phyloP scores from a whole-genome alignment of 2,113 vertebrate species.

The Forbesichthys agassizii region DNA sequence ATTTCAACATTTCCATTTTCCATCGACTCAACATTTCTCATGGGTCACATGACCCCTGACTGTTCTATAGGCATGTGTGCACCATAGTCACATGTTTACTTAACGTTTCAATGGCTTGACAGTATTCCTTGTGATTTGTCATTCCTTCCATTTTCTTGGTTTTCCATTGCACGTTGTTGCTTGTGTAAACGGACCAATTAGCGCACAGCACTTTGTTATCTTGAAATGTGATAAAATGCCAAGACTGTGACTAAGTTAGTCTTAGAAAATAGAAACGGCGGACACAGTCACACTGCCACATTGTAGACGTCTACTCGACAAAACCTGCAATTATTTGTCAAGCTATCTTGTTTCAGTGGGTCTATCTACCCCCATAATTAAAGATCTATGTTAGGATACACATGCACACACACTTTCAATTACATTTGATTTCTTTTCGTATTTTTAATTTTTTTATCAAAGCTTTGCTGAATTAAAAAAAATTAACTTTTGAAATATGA shows the following conservation, averaged over 20 bases:
- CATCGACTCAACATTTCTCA: slow-evolving; percentile 42
- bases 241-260: slow-evolving; percentile 39
- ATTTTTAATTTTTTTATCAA: slow-evolving; percentile 10
- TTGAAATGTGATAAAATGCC: slow-evolving; percentile 56
- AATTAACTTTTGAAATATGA: not conserved
- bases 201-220: slow-evolving; percentile 41
- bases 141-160: slow-evolving; percentile 37
- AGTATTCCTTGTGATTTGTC: slow-evolving; percentile 19
- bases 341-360: slow-evolving; percentile 60
- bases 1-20: slow-evolving; percentile 56
- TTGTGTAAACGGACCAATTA: slow-evolving; percentile 49
- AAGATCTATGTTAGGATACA: slow-evolving; percentile 70
- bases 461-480: not conserved
- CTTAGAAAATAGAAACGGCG: slow-evolving; percentile 31
- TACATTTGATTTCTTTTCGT: slow-evolving; percentile 25
- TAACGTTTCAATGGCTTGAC: slow-evolving; percentile 41
- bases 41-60: slow-evolving; percentile 47
- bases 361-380: slow-evolving; percentile 64
- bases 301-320: slow-evolving; percentile 45
- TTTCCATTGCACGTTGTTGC: slow-evolving; percentile 36
- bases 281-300: slow-evolving; percentile 42
- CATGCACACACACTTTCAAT: slow-evolving; percentile 22
- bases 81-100: slow-evolving; percentile 39
- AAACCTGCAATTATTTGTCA: slow-evolving; percentile 76
- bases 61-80: slow-evolving; percentile 38